These are phyloP conservation scores for Bombyx mandarina DNA, from an alignment of 1,140 invertebrate species.

Conservation along the genomic window DNA sequence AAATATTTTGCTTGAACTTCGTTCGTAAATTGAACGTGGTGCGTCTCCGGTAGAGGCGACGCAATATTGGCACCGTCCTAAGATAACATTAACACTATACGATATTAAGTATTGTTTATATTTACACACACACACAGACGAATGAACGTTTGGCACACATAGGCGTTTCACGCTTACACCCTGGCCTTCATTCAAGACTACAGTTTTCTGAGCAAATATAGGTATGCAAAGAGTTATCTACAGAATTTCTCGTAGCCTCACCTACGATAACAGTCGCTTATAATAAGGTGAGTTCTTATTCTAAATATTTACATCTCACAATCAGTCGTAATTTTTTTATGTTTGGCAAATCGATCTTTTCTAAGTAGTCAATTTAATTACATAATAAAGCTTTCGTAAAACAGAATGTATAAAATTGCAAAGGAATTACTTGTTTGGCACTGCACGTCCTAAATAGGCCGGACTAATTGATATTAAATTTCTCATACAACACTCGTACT, in stretches of 20 bases:
- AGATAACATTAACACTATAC: constrained; percentile 15
- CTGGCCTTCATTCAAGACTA: constrained; percentile 37
- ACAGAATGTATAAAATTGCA: constrained; percentile 30
- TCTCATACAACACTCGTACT: constrained; percentile 30
- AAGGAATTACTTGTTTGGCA: constrained; percentile 41
- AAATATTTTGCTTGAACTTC: too few species aligned
- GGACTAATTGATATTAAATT: constrained; percentile 47
- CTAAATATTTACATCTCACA: constrained; percentile 68
- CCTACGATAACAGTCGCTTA: constrained; percentile 36
- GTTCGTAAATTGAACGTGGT: neutral
- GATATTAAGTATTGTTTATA: constrained; percentile 26
- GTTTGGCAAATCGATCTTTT: constrained; percentile 55
- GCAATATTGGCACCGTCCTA: constrained; percentile 15
- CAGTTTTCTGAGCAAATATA: constrained; percentile 64
- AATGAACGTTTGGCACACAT: constrained; percentile 61
- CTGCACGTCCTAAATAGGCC: constrained; percentile 42
- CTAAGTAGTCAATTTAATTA: constrained; percentile 19
- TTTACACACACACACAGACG: constrained; percentile 37
- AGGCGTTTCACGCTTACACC: constrained; percentile 48
- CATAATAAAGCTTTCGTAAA: constrained; percentile 21
- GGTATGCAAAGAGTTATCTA: constrained; percentile 64
- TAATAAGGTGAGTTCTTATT: constrained; percentile 54
- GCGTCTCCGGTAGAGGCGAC: constrained; percentile 7
- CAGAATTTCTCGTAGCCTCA: constrained; percentile 47
- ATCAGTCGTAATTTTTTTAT: constrained; percentile 56